phyloP scores from a whole-genome alignment of 2,113 vertebrate species.

The Gasterosteus aculeatus region DNA sequence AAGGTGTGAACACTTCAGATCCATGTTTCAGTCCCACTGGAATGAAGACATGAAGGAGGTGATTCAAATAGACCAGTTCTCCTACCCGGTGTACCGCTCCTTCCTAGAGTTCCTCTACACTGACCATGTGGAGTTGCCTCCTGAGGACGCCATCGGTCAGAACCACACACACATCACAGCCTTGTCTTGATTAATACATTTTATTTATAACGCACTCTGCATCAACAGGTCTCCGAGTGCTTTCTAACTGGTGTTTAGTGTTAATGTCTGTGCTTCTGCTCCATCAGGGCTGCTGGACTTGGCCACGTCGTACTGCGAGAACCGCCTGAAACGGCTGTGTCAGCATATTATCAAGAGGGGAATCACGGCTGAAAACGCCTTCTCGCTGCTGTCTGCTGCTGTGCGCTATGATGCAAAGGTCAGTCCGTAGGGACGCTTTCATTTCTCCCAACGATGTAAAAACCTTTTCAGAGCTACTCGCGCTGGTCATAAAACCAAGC shows the following conservation, averaged over 20 bases:
- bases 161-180: background rate
- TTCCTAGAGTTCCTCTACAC: conserved; percentile 98
- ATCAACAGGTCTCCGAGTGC: too few species aligned
- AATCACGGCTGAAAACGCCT: conserved; percentile 95
- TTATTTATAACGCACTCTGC: too few species aligned
- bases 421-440: conserved; percentile 1
- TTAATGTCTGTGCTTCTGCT: background rate
- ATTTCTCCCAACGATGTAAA: too few species aligned
- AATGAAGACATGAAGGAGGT: conserved; percentile 97
- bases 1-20: conserved; percentile 96
- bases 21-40: conserved; percentile 99
- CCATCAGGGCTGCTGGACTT: conserved; percentile 92
- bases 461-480: background rate
- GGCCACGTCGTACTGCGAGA: conserved; percentile 98
- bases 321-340: conserved; percentile 93
- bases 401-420: conserved; percentile 98
- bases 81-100: conserved; percentile 94
- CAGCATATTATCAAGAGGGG: conserved; percentile 97
- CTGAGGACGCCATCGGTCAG: conserved; percentile 97
- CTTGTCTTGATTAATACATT: background rate
- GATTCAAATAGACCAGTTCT: conserved; percentile 97
- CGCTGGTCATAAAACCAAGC: background rate
- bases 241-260: too few species aligned
- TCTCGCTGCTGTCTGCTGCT: conserved; percentile 93
- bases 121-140: conserved; percentile 90